Conservation (phyloP, 1,140 invertebrate genomes). For the Pseudomyrmex gracilis region DNA sequence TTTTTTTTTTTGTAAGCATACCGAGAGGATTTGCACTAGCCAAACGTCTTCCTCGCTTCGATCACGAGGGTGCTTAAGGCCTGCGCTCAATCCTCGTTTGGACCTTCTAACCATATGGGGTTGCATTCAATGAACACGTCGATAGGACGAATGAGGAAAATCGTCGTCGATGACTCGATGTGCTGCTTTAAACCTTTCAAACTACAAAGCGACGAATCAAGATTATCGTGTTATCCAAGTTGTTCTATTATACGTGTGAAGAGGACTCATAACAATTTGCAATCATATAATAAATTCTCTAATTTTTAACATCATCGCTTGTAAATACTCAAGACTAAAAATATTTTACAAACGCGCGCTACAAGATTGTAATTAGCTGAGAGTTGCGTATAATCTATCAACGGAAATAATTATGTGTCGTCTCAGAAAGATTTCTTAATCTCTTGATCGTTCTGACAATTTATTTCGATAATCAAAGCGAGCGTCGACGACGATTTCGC, state of each 20-base stretch:
- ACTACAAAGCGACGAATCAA: constrained; percentile 28
- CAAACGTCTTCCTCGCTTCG: constrained; percentile 10
- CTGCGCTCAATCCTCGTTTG: constrained; percentile 62
- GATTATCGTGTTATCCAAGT: not conserved
- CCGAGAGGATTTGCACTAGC: constrained; percentile 52
- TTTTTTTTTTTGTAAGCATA: constrained; percentile 33
- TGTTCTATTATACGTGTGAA: not conserved
- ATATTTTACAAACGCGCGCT: constrained; percentile 10
- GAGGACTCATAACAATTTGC: not conserved
- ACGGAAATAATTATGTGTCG: constrained; percentile 9
- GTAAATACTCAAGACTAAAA: constrained; percentile 8
- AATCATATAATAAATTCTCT: constrained; percentile 17
- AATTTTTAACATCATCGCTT: not conserved
- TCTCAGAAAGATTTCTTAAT: constrained; percentile 47
- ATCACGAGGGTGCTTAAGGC: constrained; percentile 13
- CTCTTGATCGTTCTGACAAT: constrained; percentile 42
- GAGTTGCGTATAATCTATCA: not conserved
- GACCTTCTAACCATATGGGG: constrained; percentile 73
- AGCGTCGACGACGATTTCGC: constrained; percentile 44
- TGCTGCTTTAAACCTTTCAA: not conserved
- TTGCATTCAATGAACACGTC: constrained; percentile 60
- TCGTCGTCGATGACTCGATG: constrained; percentile 42
- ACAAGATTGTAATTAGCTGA: constrained; percentile 2
- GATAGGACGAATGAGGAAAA: constrained; percentile 56
- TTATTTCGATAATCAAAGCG: constrained; percentile 23